Evolutionary conservation across 2,888 invertebrate species (phyloP).

Genomic region (Plagiodera versicolora): DNA sequence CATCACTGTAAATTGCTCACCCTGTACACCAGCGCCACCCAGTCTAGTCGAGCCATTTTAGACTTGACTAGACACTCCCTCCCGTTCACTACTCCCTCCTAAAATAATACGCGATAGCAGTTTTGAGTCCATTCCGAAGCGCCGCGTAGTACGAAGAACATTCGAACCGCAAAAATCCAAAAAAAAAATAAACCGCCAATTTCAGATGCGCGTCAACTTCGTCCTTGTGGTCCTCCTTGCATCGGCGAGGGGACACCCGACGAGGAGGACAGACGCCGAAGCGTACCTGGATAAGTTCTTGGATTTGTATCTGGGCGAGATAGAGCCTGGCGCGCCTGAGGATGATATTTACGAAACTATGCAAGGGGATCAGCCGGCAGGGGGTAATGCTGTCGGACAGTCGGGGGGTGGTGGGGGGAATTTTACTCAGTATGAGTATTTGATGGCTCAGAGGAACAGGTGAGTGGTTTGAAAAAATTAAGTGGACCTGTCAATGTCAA

Average conservation of each 20-base stretch:
- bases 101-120: not conserved
- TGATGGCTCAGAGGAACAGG: slow-evolving; percentile 26
- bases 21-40: slow-evolving; percentile 8
- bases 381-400: slow-evolving; percentile 19
- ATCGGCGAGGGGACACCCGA: too few relatives aligned
- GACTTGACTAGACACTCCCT: slow-evolving; percentile 25
- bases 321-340: slow-evolving; percentile 9
- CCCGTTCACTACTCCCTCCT: slow-evolving; percentile 15
- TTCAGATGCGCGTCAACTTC: too few relatives aligned
- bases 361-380: slow-evolving; percentile 36
- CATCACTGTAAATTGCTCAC: too few relatives aligned
- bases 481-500: too few relatives aligned
- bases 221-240: too few relatives aligned
- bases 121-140: not conserved
- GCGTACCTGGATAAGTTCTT: slow-evolving; percentile 23
- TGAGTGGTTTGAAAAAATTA: slow-evolving; percentile 16
- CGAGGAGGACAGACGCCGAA: too few relatives aligned
- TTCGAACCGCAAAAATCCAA: too few relatives aligned
- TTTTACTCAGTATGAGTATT: slow-evolving; percentile 22
- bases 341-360: slow-evolving; percentile 34
- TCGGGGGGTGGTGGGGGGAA: slow-evolving; percentile 12
- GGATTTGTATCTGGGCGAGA: slow-evolving; percentile 15
- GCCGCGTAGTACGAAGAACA: too few relatives aligned
- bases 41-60: slow-evolving; percentile 32
- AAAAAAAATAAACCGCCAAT: too few relatives aligned